A percentile compares a stretch with the other conserved stretches of the same genome.
Evolutionary conservation across 2,797 vertebrate species (phyloP).

Genomic region (Chiroxiphia lanceolata): DNA sequence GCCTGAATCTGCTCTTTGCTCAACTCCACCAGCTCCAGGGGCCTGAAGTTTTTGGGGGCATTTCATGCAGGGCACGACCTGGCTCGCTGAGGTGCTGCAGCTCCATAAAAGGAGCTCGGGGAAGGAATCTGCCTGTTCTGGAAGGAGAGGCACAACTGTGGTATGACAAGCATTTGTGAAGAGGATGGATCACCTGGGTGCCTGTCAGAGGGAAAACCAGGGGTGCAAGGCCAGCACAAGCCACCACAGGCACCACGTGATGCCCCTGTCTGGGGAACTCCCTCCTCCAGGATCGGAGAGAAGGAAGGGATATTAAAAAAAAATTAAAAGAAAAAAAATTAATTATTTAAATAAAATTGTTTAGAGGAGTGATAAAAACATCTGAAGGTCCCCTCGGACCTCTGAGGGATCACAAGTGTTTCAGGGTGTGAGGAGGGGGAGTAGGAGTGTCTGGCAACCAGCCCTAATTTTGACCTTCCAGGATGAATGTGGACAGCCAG

Average conservation of each 20-base stretch:
- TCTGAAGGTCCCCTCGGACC: neutral
- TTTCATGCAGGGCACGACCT: neutral
- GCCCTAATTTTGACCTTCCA: neutral
- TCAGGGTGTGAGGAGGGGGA: neutral
- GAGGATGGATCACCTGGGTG: neutral
- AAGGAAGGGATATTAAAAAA: rapidly evolving
- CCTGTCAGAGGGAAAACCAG: neutral
- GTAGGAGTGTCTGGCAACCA: neutral
- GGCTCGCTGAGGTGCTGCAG: neutral
- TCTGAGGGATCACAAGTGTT: neutral
- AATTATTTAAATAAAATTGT: neutral
- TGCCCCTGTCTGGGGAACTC: neutral
- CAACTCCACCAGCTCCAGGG: neutral
- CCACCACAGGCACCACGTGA: rapidly evolving
- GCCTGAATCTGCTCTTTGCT: neutral
- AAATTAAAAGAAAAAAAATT: rapidly evolving
- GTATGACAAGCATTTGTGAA: neutral
- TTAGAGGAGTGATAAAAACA: neutral
- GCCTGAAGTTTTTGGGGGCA: neutral
- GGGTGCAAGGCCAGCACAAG: neutral
- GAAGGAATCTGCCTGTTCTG: neutral
- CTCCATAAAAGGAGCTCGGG: neutral
- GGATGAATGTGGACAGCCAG: neutral
- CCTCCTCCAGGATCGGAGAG: neutral
- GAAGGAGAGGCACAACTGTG: neutral